Percentiles rank a stretch among this genome's conserved stretches.
phyloP scores from a whole-genome alignment of 2,888 invertebrate genomes.

The Dendrolimus houi region DNA sequence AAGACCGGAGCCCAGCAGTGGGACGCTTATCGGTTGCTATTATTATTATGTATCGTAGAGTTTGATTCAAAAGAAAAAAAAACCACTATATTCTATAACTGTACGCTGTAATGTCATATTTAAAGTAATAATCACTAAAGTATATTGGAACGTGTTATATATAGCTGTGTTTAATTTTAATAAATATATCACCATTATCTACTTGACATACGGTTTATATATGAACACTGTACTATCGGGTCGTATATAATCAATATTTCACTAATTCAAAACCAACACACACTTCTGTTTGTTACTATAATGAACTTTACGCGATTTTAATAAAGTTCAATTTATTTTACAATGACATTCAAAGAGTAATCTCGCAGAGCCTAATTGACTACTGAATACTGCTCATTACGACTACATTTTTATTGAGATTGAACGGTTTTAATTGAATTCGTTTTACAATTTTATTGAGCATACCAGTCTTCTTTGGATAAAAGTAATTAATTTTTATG shows the following conservation, averaged over 20 bases:
- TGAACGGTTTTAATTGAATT: conserved; percentile 16
- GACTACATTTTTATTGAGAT: conserved; percentile 19
- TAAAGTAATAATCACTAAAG: too few species aligned
- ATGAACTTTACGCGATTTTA: neutral
- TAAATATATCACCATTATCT: too few species aligned
- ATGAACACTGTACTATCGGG: too few species aligned
- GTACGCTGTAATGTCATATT: too few species aligned
- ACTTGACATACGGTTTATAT: too few species aligned
- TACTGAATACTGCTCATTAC: conserved; percentile 25
- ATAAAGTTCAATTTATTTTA: neutral
- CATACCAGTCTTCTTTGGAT: conserved; percentile 7
- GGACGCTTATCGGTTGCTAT: too few species aligned
- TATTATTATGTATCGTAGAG: too few species aligned
- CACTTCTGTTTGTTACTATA: neutral
- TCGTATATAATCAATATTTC: neutral
- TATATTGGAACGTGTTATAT: too few species aligned
- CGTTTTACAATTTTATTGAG: conserved; percentile 13
- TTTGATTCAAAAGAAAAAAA: too few species aligned
- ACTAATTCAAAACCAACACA: neutral
- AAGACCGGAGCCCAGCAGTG: too few species aligned
- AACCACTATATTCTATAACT: too few species aligned
- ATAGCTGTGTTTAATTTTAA: too few species aligned
- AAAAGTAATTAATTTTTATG: neutral
- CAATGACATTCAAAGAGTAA: conserved; percentile 2
- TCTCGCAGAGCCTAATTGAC: conserved; percentile 16